Evolutionary conservation across 92 coral and sea anemone genomes (phyloP).

Genomic region (Isaurus tuberculatus): DNA sequence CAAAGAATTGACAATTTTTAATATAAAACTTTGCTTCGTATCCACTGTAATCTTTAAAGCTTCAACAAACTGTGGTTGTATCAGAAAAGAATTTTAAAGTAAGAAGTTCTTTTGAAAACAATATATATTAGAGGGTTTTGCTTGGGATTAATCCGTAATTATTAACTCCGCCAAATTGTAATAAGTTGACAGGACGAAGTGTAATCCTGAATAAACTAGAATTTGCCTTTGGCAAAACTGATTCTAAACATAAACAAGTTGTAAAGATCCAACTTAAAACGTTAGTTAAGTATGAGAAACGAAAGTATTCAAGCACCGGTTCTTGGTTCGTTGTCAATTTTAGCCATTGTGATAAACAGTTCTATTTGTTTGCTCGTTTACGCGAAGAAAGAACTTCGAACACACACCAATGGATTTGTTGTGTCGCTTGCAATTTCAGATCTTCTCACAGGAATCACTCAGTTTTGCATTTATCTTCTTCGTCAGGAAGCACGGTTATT

Average conservation of each 20-base stretch:
- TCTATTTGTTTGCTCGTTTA: slow-evolving; percentile 28
- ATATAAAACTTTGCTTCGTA: too few species aligned
- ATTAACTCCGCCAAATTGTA: background rate
- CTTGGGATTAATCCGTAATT: background rate
- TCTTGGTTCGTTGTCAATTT: slow-evolving; percentile 17
- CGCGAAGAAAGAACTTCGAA: slow-evolving; percentile 30
- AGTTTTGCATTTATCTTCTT: slow-evolving; percentile 33
- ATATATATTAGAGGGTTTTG: background rate
- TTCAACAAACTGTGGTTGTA: background rate
- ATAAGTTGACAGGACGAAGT: background rate
- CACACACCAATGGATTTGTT: slow-evolving; percentile 35
- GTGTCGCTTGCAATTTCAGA: slow-evolving; percentile 47
- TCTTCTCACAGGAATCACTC: slow-evolving; percentile 30
- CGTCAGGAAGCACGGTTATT: slow-evolving; percentile 31
- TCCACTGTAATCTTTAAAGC: background rate
- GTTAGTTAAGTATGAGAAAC: slow-evolving; percentile 3
- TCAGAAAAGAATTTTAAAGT: too few species aligned
- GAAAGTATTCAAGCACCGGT: background rate
- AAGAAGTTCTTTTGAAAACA: too few species aligned
- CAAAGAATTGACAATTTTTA: background rate
- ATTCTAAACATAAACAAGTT: background rate
- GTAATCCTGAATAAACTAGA: background rate
- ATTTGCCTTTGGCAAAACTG: background rate
- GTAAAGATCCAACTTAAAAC: background rate
- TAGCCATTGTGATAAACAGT: slow-evolving; percentile 29